A percentile compares a stretch with the other conserved stretches of the same genome.
phyloP scores from a whole-genome alignment of 2,888 invertebrate species.

The Cybosia mesomella region DNA sequence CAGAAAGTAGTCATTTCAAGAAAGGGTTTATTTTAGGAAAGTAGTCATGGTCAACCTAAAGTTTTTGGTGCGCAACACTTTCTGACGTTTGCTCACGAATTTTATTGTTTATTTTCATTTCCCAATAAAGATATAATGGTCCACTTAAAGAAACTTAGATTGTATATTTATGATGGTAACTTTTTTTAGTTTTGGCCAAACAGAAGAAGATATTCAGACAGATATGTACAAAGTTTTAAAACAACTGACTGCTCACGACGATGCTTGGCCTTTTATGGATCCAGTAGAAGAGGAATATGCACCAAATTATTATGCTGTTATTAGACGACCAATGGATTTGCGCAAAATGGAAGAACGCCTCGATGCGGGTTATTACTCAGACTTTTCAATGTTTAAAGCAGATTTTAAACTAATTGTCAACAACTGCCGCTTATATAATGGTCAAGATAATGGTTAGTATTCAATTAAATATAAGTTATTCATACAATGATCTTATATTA shows the following conservation, averaged over 20 bases:
- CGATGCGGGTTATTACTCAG: slow-evolving; percentile 93
- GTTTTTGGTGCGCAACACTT: too few species aligned
- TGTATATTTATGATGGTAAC: neutral
- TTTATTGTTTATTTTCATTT: too few species aligned
- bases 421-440: slow-evolving; percentile 97
- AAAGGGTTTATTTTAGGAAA: too few species aligned
- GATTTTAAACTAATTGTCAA: slow-evolving; percentile 97
- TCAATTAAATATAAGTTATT: neutral
- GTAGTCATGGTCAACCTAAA: too few species aligned
- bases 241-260: slow-evolving; percentile 94
- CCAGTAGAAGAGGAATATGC: slow-evolving; percentile 97
- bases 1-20: too few species aligned
- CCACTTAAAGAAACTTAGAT: too few species aligned
- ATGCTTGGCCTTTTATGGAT: slow-evolving; percentile 98
- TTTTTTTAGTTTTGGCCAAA: slow-evolving; percentile 90
- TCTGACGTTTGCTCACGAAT: too few species aligned
- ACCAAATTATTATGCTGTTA: slow-evolving; percentile 93
- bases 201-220: slow-evolving; percentile 94
- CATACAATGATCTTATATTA: too few species aligned
- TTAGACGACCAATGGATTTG: slow-evolving; percentile 94
- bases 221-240: slow-evolving; percentile 97
- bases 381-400: slow-evolving; percentile 92
- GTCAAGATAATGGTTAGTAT: slow-evolving; percentile 93
- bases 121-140: too few species aligned
- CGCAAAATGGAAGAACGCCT: slow-evolving; percentile 95